Conservation (phyloP, 2,797 vertebrate species). For the Sandelia bainsii region DNA sequence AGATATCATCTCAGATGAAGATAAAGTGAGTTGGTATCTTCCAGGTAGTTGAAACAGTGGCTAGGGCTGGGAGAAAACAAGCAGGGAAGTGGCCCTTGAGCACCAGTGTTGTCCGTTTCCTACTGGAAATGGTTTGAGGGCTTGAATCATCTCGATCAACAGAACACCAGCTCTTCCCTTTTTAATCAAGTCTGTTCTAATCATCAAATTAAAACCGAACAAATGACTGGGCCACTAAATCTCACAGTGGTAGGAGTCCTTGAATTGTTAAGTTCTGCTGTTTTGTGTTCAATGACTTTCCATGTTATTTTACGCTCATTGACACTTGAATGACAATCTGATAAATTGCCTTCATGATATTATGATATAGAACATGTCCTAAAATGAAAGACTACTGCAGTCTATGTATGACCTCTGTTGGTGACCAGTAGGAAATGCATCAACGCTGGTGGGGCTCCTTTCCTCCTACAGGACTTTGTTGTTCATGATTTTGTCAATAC, state of each 20-base stretch:
- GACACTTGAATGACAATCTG: too few relatives aligned
- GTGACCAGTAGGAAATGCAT: conserved; percentile 9
- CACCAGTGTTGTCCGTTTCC: too few relatives aligned
- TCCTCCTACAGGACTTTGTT: too few relatives aligned
- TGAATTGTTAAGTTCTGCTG: not conserved
- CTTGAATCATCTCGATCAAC: not conserved
- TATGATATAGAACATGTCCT: too few relatives aligned
- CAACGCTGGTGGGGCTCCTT: not conserved
- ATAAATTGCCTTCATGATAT: not conserved
- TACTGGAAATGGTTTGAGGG: not conserved
- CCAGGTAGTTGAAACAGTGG: too few relatives aligned
- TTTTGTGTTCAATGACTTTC: not conserved
- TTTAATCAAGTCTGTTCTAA: not conserved
- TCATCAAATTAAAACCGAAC: not conserved
- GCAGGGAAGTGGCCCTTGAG: too few relatives aligned
- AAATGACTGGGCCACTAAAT: not conserved
- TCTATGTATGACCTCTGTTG: conserved; percentile 25
- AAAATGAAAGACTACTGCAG: not conserved
- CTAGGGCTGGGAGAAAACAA: too few relatives aligned
- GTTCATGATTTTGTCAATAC: not conserved
- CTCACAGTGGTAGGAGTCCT: too few relatives aligned
- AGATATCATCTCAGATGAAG: too few relatives aligned
- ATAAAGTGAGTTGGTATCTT: too few relatives aligned
- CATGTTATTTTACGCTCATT: too few relatives aligned
- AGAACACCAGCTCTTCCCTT: not conserved